These are phyloP conservation scores for Thereva nobilitata DNA, from an alignment of 2,888 invertebrate species.

Conservation along the genomic window DNA sequence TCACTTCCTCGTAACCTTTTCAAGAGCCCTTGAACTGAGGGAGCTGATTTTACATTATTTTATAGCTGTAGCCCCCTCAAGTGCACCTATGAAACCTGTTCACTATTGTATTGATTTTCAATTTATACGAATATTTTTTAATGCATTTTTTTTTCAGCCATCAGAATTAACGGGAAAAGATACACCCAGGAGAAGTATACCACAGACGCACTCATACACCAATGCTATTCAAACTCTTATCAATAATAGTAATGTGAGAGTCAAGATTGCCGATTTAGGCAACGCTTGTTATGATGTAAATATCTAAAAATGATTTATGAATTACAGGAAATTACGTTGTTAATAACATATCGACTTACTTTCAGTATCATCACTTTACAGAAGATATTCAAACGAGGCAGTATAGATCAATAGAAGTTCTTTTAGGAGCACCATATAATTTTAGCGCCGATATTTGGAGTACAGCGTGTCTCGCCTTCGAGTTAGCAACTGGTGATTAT, in stretches of 20 bases:
- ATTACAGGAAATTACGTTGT: not conserved
- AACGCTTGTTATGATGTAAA: constrained; percentile 80
- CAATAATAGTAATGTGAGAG: constrained; percentile 64
- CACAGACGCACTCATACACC: constrained; percentile 55
- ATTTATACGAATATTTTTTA: too few relatives aligned
- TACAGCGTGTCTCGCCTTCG: constrained; percentile 83
- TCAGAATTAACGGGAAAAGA: constrained; percentile 12
- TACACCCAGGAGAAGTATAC: constrained; percentile 49
- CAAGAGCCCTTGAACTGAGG: too few relatives aligned
- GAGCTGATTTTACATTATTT: too few relatives aligned
- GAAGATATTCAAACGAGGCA: constrained; percentile 85
- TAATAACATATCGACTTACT: not conserved
- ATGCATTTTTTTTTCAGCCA: constrained; percentile 2
- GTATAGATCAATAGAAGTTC: constrained; percentile 78
- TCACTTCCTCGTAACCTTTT: too few relatives aligned
- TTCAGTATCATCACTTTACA: constrained; percentile 73
- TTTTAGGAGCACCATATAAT: constrained; percentile 77
- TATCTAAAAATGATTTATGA: not conserved
- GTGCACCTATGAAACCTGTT: too few relatives aligned
- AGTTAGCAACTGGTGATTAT: constrained; percentile 85
- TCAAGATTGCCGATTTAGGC: constrained; percentile 83
- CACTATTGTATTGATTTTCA: too few relatives aligned
- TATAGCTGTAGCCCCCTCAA: too few relatives aligned
- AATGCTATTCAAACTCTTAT: constrained; percentile 57
- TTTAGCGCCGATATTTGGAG: constrained; percentile 85